These are phyloP conservation scores for Heteromormyrus szaboi DNA, from an alignment of 2,797 vertebrate species.

Conservation along the genomic window DNA sequence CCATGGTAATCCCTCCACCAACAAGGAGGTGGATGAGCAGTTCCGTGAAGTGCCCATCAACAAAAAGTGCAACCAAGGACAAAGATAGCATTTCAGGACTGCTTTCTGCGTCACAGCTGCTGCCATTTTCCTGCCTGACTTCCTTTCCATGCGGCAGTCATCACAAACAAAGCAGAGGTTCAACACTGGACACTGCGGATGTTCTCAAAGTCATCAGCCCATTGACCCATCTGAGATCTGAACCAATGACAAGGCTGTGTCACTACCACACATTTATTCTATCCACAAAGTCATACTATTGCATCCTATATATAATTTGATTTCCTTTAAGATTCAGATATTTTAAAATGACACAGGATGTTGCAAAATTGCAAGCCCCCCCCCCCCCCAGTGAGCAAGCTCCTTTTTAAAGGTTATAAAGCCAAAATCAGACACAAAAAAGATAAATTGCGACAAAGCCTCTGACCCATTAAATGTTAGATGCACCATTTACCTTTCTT, in stretches of 20 bases:
- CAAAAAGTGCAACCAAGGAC: conserved; percentile 75
- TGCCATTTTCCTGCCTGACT: neutral
- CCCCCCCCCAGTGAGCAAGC: neutral
- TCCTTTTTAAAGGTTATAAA: neutral
- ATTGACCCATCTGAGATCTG: neutral
- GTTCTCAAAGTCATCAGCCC: neutral
- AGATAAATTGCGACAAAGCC: neutral
- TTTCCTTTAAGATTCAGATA: neutral
- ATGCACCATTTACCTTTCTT: neutral
- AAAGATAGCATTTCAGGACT: conserved; percentile 54
- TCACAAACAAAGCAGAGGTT: neutral
- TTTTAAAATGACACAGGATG: neutral
- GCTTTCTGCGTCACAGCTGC: neutral
- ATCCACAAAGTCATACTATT: neutral
- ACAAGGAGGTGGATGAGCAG: conserved; percentile 73
- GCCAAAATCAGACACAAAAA: neutral
- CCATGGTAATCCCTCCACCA: conserved; percentile 73
- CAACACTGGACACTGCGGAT: neutral
- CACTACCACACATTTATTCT: neutral
- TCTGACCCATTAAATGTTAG: neutral
- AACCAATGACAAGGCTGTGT: neutral
- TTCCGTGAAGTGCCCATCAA: conserved; percentile 71
- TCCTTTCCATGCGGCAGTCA: neutral
- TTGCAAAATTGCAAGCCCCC: neutral
- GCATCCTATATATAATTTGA: neutral